A percentile compares a stretch with the other conserved stretches of the same genome.
Evolutionary conservation across 1,140 invertebrate genomes (phyloP).

Genomic region (Listronotus bonariensis): DNA sequence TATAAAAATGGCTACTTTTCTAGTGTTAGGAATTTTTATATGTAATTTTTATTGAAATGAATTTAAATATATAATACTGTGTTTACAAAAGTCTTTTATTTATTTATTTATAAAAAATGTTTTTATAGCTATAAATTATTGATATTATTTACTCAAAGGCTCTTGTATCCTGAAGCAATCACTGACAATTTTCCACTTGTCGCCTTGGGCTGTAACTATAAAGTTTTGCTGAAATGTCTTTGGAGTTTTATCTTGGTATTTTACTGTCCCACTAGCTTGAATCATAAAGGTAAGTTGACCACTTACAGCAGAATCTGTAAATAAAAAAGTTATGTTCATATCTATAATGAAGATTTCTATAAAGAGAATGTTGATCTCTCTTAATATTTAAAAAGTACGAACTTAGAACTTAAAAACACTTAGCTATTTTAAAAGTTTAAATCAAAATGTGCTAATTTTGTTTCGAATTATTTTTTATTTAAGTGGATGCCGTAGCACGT

Average conservation of each 20-base stretch:
- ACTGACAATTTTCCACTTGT: constrained; percentile 88
- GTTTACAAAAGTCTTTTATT: constrained; percentile 4
- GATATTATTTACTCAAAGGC: constrained; percentile 42
- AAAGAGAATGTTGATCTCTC: constrained; percentile 1
- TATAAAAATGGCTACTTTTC: no score
- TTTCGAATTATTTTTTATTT: no score
- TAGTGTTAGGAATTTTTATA: constrained; percentile 19
- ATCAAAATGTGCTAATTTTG: no score
- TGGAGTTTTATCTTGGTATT: constrained; percentile 65
- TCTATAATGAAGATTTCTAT: not conserved
- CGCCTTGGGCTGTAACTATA: constrained; percentile 77
- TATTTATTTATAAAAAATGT: not conserved
- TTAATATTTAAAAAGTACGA: no score
- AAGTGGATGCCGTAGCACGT: no score
- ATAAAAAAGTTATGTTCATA: not conserved
- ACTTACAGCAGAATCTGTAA: constrained; percentile 59
- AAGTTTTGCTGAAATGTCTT: constrained; percentile 82
- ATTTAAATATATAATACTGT: constrained; percentile 13
- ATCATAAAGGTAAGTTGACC: constrained; percentile 75
- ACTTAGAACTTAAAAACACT: no score
- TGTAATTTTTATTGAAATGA: constrained; percentile 24
- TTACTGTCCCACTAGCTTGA: constrained; percentile 74
- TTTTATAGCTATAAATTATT: not conserved
- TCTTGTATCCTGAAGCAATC: constrained; percentile 80
- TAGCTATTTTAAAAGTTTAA: no score